Evolutionary conservation across 2,113 vertebrate species (phyloP).

Genomic region (Brachypodius melanocephalos): DNA sequence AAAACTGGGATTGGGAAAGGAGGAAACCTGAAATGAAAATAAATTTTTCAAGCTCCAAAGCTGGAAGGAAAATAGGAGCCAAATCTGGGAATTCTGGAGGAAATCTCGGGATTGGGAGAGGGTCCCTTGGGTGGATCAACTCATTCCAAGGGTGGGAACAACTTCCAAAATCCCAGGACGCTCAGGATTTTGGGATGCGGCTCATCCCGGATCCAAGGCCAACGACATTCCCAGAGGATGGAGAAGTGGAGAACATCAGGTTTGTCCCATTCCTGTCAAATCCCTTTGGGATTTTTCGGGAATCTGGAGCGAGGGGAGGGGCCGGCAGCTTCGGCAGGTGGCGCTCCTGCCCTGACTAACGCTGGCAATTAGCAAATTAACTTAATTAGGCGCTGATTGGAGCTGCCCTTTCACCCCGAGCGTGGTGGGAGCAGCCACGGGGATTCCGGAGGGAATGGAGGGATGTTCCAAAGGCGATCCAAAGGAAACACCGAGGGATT

Average conservation of each 20-base stretch:
- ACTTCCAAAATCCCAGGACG: accelerated
- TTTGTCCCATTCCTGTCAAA: accelerated
- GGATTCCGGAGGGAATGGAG: background rate
- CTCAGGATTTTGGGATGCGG: background rate
- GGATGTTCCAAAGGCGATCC: background rate
- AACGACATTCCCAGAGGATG: accelerated
- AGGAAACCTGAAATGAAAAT: background rate
- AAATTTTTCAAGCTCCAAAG: background rate
- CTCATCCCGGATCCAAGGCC: background rate
- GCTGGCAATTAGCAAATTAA: slow-evolving; percentile 42
- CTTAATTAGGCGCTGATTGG: background rate
- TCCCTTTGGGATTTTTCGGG: accelerated
- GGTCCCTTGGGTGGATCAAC: background rate
- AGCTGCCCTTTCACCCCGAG: background rate
- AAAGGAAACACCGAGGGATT: accelerated
- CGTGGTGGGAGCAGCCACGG: accelerated
- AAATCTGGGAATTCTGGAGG: background rate
- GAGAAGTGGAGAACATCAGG: background rate
- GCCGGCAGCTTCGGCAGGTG: background rate
- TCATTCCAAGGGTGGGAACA: background rate
- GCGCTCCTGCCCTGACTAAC: slow-evolving; percentile 34
- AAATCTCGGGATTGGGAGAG: background rate
- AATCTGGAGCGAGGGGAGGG: background rate
- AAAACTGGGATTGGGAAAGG: background rate
- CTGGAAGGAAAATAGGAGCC: background rate